Evolutionary conservation across 2,797 vertebrate species (phyloP).

Genomic region (Lepidocolaptes lacrymiger): DNA sequence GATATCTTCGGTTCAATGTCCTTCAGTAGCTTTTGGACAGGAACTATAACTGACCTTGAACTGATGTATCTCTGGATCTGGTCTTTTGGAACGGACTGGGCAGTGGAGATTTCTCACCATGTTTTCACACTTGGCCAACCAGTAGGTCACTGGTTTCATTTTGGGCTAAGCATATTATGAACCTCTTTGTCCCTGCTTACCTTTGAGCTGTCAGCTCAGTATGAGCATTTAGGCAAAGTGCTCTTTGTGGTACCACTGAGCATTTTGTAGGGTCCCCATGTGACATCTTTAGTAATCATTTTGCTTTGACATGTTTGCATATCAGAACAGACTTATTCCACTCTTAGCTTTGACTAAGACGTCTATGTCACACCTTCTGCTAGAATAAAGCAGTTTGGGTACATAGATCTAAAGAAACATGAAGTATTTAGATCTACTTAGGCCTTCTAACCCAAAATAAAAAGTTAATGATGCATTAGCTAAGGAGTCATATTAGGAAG

Average conservation of each 20-base stretch:
- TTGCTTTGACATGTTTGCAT: background rate
- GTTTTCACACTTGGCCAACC: background rate
- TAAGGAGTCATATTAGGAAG: background rate
- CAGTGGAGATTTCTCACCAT: background rate
- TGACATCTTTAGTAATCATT: background rate
- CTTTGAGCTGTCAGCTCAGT: background rate
- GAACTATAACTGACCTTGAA: background rate
- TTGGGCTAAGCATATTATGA: background rate
- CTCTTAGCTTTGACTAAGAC: background rate
- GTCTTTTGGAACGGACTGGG: background rate
- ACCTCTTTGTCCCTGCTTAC: background rate
- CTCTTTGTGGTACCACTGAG: background rate
- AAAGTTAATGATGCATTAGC: background rate
- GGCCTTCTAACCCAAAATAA: background rate
- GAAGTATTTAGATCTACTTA: background rate
- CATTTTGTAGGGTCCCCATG: rapidly evolving
- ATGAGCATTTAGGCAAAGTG: background rate
- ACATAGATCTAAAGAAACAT: background rate
- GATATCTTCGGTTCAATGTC: background rate
- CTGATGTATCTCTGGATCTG: background rate
- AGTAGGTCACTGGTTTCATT: background rate
- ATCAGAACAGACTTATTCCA: background rate
- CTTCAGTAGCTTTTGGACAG: background rate
- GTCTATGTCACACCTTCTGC: background rate
- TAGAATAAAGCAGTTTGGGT: background rate